Conservation (phyloP, 2,888 invertebrate genomes). For the Tetramorium bicarinatum region DNA sequence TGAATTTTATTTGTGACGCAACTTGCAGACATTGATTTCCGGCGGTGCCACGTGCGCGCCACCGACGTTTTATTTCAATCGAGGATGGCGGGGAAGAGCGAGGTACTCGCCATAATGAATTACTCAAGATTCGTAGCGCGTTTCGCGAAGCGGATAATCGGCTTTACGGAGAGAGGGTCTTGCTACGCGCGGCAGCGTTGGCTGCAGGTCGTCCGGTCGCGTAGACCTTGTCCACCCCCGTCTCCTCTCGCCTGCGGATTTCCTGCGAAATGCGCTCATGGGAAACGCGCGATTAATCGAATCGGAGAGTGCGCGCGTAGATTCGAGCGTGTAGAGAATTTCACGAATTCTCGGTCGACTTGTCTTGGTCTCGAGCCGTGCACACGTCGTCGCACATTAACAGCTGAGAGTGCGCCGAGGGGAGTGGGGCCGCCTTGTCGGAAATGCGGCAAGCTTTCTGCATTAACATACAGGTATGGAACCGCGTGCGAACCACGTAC, state of each 20-base stretch:
- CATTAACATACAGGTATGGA: slow-evolving; percentile 67
- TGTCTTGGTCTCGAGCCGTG: slow-evolving; percentile 59
- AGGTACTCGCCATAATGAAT: slow-evolving; percentile 22
- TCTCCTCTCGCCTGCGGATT: neutral
- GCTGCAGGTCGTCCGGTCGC: neutral
- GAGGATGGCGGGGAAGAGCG: neutral
- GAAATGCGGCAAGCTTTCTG: slow-evolving; percentile 71
- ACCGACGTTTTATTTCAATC: slow-evolving; percentile 28
- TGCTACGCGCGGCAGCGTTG: neutral
- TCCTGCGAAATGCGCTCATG: slow-evolving; percentile 3
- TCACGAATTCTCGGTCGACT: slow-evolving; percentile 53
- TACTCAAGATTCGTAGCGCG: slow-evolving; percentile 16
- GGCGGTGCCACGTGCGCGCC: slow-evolving; percentile 1
- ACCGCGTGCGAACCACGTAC: neutral
- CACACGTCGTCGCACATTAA: slow-evolving; percentile 61
- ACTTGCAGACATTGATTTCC: slow-evolving; percentile 22
- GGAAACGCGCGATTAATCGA: slow-evolving; percentile 30
- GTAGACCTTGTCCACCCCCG: neutral
- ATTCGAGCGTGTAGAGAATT: slow-evolving; percentile 29
- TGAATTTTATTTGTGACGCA: slow-evolving; percentile 30
- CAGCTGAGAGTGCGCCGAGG: neutral
- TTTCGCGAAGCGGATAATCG: slow-evolving; percentile 29
- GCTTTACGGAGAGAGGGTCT: neutral
- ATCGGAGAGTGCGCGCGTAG: neutral
- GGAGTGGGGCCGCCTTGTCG: slow-evolving; percentile 30